A percentile compares a stretch with the other conserved stretches of the same genome.
These are phyloP conservation scores for Enteromius fasciolatus DNA, from an alignment of 2,797 vertebrate species.

Conservation along the genomic window DNA sequence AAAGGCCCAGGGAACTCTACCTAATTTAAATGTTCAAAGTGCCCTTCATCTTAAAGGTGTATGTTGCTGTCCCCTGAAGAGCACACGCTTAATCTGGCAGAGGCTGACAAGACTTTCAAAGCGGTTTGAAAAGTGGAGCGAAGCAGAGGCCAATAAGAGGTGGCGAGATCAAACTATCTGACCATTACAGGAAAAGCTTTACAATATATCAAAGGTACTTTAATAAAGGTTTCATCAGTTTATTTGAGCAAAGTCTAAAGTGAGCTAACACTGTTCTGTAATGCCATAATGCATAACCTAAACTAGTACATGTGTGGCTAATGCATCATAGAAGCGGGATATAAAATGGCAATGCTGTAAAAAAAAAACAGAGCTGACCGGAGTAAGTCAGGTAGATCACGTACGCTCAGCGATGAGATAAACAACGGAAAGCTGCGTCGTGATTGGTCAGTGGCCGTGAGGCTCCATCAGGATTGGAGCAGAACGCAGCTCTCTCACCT, in stretches of 20 bases:
- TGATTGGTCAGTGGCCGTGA: slow-evolving; percentile 61
- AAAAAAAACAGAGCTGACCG: slow-evolving; percentile 9
- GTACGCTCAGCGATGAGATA: slow-evolving; percentile 66
- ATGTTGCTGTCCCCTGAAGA: slow-evolving; percentile 35
- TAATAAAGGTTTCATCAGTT: slow-evolving; percentile 8
- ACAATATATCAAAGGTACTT: not conserved
- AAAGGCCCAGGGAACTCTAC: slow-evolving; percentile 9
- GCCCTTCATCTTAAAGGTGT: slow-evolving; percentile 58
- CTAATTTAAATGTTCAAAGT: slow-evolving; percentile 51
- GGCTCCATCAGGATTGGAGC: slow-evolving; percentile 50
- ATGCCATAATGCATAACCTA: slow-evolving; percentile 11
- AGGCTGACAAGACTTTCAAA: slow-evolving; percentile 40
- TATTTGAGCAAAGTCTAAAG: not conserved
- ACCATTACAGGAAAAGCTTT: slow-evolving; percentile 20
- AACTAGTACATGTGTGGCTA: not conserved
- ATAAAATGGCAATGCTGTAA: slow-evolving; percentile 36
- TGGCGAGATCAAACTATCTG: slow-evolving; percentile 30
- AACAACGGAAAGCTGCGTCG: slow-evolving; percentile 65
- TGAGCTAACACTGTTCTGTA: slow-evolving; percentile 10
- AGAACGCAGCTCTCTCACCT: slow-evolving; percentile 66
- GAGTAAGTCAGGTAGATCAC: slow-evolving; percentile 49
- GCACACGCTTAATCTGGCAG: slow-evolving; percentile 39
- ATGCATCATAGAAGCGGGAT: slow-evolving; percentile 12
- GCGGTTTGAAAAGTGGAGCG: slow-evolving; percentile 34
- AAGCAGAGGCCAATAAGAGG: slow-evolving; percentile 45